Conservation (phyloP, 1,140 invertebrate species). For the Riptortus pedestris region DNA sequence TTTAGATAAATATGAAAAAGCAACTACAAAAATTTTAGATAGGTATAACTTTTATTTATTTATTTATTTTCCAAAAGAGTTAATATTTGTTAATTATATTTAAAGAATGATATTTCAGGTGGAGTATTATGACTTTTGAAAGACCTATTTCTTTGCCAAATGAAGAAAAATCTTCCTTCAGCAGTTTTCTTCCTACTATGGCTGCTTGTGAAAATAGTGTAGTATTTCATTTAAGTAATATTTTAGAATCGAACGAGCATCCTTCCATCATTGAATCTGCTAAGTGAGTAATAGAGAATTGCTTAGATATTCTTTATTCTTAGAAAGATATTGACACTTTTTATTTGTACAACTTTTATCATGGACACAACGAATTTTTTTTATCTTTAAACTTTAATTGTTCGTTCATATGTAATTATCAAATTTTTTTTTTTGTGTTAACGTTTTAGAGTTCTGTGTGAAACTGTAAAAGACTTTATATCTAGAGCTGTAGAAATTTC, state of each 20-base stretch:
- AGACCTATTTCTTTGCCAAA: conserved; percentile 53
- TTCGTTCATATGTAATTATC: too few species aligned
- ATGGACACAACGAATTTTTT: too few species aligned
- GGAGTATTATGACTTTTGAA: conserved; percentile 89
- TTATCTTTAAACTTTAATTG: too few species aligned
- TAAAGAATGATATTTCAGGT: conserved; percentile 41
- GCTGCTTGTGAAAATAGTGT: conserved; percentile 66
- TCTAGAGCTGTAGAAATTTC: conserved; percentile 47
- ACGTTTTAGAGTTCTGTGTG: conserved; percentile 55
- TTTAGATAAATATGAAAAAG: conserved; percentile 85
- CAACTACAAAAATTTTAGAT: conserved; percentile 91
- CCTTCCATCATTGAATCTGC: conserved; percentile 61
- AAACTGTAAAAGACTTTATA: conserved; percentile 70
- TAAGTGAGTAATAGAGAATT: conserved; percentile 55
- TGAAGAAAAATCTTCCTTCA: conserved; percentile 43
- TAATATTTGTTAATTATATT: background rate
- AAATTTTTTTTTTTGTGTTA: too few species aligned
- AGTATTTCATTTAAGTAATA: conserved; percentile 70
- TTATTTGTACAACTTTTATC: too few species aligned
- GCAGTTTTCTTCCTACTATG: conserved; percentile 37
- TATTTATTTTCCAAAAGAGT: background rate
- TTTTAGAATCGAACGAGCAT: conserved; percentile 75
- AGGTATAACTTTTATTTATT: conserved; percentile 43
- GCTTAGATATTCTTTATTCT: too few species aligned
- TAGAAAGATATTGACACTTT: too few species aligned